Conservation (phyloP, 2,113 vertebrate species). For the Mirza zaza region DNA sequence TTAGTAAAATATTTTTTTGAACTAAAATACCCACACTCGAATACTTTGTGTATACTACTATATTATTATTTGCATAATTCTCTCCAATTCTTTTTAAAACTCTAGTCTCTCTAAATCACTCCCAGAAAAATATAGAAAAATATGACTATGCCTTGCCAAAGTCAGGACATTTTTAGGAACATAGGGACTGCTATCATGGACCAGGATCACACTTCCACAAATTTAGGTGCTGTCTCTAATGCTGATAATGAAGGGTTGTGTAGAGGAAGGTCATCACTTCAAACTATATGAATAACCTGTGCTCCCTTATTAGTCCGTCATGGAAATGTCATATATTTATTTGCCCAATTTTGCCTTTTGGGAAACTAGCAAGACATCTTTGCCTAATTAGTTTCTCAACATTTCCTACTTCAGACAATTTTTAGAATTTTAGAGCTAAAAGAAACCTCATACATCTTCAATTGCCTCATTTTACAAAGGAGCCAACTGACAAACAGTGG, state of each 20-base stretch:
- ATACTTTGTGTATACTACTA: background rate
- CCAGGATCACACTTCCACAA: background rate
- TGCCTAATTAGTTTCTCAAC: background rate
- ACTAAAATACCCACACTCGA: background rate
- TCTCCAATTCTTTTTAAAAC: constrained; percentile 20
- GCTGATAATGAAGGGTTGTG: background rate
- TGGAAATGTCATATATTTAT: background rate
- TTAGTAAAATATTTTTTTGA: background rate
- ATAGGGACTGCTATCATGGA: background rate
- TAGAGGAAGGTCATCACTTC: background rate
- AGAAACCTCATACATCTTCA: background rate
- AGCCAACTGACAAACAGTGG: background rate
- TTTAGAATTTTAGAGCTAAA: constrained; percentile 36
- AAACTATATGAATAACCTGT: background rate
- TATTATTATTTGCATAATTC: background rate
- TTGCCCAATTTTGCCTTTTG: constrained; percentile 21
- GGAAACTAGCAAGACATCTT: background rate
- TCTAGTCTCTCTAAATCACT: background rate
- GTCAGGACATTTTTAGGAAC: background rate
- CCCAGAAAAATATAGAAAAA: constrained; percentile 8
- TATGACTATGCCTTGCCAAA: background rate
- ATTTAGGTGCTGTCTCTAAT: background rate
- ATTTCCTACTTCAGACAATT: constrained; percentile 21
- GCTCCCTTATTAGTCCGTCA: background rate
- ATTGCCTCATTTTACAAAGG: background rate